Percentiles rank a stretch among this genome's conserved stretches.
Conservation (phyloP, 2,888 invertebrate genomes). For the Drosophila limbata region DNA sequence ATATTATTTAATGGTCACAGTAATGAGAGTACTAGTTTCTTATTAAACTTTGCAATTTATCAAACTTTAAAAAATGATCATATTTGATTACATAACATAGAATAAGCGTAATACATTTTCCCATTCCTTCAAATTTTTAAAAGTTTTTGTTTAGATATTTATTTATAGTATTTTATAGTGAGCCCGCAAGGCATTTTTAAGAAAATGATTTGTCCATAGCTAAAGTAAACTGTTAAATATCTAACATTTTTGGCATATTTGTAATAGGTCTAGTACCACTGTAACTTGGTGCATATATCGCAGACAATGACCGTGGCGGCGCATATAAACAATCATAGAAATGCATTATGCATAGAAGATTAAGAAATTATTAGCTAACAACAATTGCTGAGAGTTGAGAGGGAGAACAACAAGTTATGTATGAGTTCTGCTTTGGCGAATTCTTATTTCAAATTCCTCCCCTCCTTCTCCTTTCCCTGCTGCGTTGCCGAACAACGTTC, state of each 20-base stretch:
- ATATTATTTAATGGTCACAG: too few relatives aligned
- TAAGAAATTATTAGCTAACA: slow-evolving; percentile 75
- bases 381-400: slow-evolving; percentile 30
- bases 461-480: not conserved
- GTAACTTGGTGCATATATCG: slow-evolving; percentile 5
- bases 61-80: too few relatives aligned
- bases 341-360: slow-evolving; percentile 75
- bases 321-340: slow-evolving; percentile 66
- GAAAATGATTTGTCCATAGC: too few relatives aligned
- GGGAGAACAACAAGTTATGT: slow-evolving; percentile 11
- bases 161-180: too few relatives aligned
- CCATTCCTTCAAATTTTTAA: not conserved
- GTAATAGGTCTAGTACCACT: slow-evolving; percentile 2
- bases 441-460: slow-evolving; percentile 14
- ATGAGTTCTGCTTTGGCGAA: slow-evolving; percentile 32
- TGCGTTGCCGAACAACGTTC: slow-evolving; percentile 27
- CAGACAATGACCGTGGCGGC: slow-evolving; percentile 56
- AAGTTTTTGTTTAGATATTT: not conserved
- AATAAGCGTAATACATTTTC: too few relatives aligned
- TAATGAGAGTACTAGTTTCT: too few relatives aligned
- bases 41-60: too few relatives aligned
- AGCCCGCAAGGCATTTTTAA: too few relatives aligned
- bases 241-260: too few relatives aligned
- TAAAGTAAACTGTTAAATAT: too few relatives aligned
- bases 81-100: too few relatives aligned